These are phyloP conservation scores for Lucinisca nassula DNA, from an alignment of 2,888 invertebrate genomes.

Conservation along the genomic window DNA sequence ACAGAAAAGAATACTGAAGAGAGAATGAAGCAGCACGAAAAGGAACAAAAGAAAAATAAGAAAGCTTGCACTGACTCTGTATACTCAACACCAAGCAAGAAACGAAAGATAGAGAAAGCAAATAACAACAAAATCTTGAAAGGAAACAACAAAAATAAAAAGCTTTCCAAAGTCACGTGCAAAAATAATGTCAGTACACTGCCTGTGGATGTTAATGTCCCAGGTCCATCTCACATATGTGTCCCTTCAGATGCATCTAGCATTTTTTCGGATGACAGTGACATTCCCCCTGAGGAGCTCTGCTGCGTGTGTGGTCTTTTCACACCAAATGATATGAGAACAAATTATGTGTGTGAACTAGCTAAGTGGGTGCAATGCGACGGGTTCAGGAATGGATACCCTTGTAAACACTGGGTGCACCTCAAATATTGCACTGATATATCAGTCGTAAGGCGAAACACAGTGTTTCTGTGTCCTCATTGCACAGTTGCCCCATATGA, in stretches of 20 bases:
- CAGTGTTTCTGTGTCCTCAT: no score
- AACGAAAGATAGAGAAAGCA: background rate
- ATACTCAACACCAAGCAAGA: no score
- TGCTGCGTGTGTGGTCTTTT: background rate
- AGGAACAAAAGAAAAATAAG: background rate
- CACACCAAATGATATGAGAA: background rate
- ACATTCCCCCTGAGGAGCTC: background rate
- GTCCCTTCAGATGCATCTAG: background rate
- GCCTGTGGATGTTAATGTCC: no score
- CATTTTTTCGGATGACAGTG: background rate
- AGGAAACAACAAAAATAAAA: background rate
- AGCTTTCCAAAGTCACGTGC: no score
- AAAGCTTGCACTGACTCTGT: background rate
- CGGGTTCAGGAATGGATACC: background rate
- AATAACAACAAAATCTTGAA: background rate
- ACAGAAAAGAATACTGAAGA: background rate
- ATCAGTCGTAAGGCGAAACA: no score
- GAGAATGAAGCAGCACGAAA: background rate
- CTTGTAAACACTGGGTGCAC: no score
- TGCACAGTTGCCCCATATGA: no score
- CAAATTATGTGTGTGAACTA: background rate
- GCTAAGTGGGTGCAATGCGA: background rate
- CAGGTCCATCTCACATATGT: background rate
- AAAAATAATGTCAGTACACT: no score
- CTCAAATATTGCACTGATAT: no score